Evolutionary conservation across 2,888 invertebrate genomes (phyloP), one percentile per base, ranked within the genome.

Genomic region (Hypsopygia costalis): DNA sequence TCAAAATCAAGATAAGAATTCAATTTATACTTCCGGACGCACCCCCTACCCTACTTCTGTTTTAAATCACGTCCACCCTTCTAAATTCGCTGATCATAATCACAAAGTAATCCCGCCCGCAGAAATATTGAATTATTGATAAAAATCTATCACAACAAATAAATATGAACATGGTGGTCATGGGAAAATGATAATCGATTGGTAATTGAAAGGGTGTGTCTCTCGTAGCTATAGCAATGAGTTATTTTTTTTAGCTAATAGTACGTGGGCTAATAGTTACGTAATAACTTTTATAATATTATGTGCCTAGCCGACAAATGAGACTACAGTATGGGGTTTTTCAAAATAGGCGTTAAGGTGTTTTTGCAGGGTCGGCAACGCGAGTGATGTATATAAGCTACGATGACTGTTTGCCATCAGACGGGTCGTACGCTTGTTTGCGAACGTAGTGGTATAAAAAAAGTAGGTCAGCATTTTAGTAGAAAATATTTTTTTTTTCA

Each of bases 61-160:
- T 82, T 79, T 74, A 81, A 81, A 85, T 83, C 80, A 79, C 73
- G 73, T 68, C 61, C 68, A 70, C 74, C 73, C 73, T 58, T 53
- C 39, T 27, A 40, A 54, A 57, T 59, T 56, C 50, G 22, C 35
- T 32, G 68, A 69, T 69, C 46, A 51, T 58, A 58, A 69, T 65
- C 68, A 40, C 20, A 46, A 53, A 49, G 42, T 50, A 51, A 49
- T 54, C 51, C 51, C 55, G 58, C 62, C 64, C 65, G 58, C 62
- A 66, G 60, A 64, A 60, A 58, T 56, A 64, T 62, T 62, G 56
- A 62, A 55, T 33, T 37, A 31, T 30, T 20, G 51, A 49, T 67
- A 61, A 49, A 33, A 51, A 55, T 66, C 66, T 56, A 52, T 56
- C 56, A 58, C 54, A 61, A 62, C 54, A 52, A 50, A 59, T 43